phyloP scores from a whole-genome alignment of 2,113 vertebrate genomes.

The Tinamus guttatus region DNA sequence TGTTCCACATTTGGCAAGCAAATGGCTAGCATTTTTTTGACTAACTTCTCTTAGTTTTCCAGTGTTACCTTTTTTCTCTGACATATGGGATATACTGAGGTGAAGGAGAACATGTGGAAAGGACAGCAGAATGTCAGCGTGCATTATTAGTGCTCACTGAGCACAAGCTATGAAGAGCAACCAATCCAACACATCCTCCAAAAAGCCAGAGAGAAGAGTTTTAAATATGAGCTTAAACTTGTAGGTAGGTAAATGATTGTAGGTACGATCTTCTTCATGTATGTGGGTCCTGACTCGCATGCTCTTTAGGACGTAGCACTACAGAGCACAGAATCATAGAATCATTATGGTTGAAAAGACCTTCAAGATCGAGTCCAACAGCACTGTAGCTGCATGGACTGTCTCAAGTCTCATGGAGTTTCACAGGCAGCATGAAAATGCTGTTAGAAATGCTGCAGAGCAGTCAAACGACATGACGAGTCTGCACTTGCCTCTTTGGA shows the following conservation, averaged over 20 bases:
- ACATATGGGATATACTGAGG: neutral
- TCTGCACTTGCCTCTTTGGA: neutral
- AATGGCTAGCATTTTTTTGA: neutral
- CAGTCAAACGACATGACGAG: neutral
- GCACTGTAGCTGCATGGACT: neutral
- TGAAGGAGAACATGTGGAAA: neutral
- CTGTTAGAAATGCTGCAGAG: slow-evolving; percentile 9
- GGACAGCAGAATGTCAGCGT: neutral
- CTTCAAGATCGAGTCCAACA: too few species aligned
- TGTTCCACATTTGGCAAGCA: neutral
- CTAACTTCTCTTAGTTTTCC: neutral
- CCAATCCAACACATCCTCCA: neutral
- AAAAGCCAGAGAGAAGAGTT: neutral
- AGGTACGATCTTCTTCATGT: too few species aligned
- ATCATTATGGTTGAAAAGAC: too few species aligned
- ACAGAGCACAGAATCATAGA: neutral
- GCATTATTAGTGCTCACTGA: neutral
- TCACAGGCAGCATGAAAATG: neutral
- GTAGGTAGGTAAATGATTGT: neutral
- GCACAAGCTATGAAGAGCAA: neutral
- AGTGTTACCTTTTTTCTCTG: neutral
- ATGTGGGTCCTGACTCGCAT: neutral
- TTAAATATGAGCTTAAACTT: neutral
- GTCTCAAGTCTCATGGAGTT: neutral
- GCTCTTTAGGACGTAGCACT: neutral